phyloP scores from a whole-genome alignment of 2,113 vertebrate species.

The Anarhynchus alexandrinus region DNA sequence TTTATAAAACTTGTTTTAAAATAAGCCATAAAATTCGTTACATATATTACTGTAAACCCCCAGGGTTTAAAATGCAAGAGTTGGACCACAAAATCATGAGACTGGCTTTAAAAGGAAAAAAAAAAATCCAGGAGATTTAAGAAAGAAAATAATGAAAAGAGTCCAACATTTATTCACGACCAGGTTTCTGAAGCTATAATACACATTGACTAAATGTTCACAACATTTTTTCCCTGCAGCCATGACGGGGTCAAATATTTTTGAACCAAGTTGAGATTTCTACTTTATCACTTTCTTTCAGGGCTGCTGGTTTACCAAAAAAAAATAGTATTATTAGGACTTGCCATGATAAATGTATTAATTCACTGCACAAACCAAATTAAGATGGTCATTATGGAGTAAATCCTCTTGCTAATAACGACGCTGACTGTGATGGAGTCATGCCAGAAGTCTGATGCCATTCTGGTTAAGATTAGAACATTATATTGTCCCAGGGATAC shows the following conservation, averaged over 20 bases:
- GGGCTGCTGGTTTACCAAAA: not conserved
- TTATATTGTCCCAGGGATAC: not conserved
- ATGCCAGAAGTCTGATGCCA: slow-evolving; percentile 26
- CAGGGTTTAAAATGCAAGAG: not conserved
- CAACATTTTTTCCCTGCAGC: not conserved
- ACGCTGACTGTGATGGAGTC: not conserved
- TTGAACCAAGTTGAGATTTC: not conserved
- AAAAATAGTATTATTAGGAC: not conserved
- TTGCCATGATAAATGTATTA: not conserved
- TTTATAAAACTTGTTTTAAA: slow-evolving; percentile 13
- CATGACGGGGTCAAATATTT: not conserved
- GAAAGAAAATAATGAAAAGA: not conserved
- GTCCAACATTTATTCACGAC: not conserved
- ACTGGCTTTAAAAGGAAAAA: not conserved
- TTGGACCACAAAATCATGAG: not conserved
- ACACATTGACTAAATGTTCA: not conserved
- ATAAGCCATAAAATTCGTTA: not conserved
- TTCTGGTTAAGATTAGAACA: slow-evolving; percentile 36
- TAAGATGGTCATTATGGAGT: not conserved
- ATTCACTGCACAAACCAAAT: not conserved
- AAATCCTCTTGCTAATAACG: not conserved
- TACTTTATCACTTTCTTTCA: not conserved
- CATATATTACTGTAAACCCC: not conserved
- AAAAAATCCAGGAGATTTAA: not conserved
- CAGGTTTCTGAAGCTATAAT: not conserved